Evolutionary conservation across 2,113 vertebrate genomes (phyloP), one percentile per base, ranked within the genome.

Genomic region (Cichladusa arquata): DNA sequence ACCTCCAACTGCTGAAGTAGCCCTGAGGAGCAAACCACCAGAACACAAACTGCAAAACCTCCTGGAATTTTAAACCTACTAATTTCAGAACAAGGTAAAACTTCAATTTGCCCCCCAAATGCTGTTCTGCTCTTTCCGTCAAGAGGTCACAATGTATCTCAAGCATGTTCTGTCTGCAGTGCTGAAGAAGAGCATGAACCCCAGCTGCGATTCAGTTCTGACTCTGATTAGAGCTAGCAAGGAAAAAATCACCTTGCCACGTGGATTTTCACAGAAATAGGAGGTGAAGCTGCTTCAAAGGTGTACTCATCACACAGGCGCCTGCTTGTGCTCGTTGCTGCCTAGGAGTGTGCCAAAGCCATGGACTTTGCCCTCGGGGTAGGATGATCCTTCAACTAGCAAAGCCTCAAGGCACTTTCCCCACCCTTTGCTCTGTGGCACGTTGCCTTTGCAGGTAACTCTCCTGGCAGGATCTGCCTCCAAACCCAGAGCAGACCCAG

Each of bases 301-400:
- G 6, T 40, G 26, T 56, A 38, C 26, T 92, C 19, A 40, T 33
- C 19, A 25, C 42, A 84, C 20, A 66, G 51, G 9, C 71, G 42
- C 73, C 56, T 90, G 88, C 54, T 93, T 53, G 42, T 61, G 34
- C 86, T 88, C 86, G 67, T 73, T 92, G 47, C 42, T 81, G 5
- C 57, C 14, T 2, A 38, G 11, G 56, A 81, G 40, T 83, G 79
- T 16, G 76, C 56, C 58, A 86, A 72, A 70, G 50, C 47, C 78
- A 90, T 1, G 9, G 74, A 53, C 54, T 92, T 82, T 65, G 45
- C 42, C 79, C n/a, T 70, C 38, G 34, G 33, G 67, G 8, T 36
- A n/a, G 58, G 79, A 73, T 50, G 40, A 72, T 86, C 57, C 74
- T 82, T 80, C 66, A 65, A 5, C 26, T 29, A 70, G 42, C 54